Base-by-base conservation (phyloP, 2,797 vertebrate species). In the Cirrhinus molitorella region DNA sequence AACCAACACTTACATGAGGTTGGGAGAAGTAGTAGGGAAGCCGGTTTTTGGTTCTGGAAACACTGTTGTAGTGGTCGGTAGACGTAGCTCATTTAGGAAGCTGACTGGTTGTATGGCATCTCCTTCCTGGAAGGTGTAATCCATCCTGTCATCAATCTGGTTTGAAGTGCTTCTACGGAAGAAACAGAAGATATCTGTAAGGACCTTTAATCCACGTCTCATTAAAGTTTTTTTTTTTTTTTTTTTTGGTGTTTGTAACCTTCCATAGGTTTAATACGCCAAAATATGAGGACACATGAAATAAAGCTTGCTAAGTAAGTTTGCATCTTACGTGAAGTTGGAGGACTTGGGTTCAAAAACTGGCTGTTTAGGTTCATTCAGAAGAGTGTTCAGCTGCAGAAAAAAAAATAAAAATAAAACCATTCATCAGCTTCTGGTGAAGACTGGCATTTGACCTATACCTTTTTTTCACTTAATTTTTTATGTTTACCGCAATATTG, bases 361-460 rank as follows among this genome's bases (percentile, higher is more conserved):
- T 14, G 9, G 0, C 13, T 1, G 28, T 9, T 0, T 13, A 12
- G 66, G 78, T n/a, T 70, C n/a, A 45, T 80, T 80, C 65, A 70
- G 79, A 57, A 80, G 79, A 80, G 65, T 80, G 63, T 80, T 80
- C 63, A 80, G 47, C 78, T 79, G 63, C 4, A 17, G 49, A 4
- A 11, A 10, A 55, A 4, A 11, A 10, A 53, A n/a, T n/a, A n/a
- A 40, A 80, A 21, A 40, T 17, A 2, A 70, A 75, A 80, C 2
- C 28, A 8, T 23, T 16, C 1, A 43, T 21, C 0, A 71, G 45
- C 21, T 1, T 43, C 16, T 70, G 6, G 5, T 17, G 23, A 80
- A 59, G 8, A 5, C 28, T 70, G 17, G 14, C 16, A 70, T 4
- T 37, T 3, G 37, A 37, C 37, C 37, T 37, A 37, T 0, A 37